These are phyloP conservation scores for Napeogenes sylphis DNA, from an alignment of 2,888 invertebrate genomes.

Conservation along the genomic window DNA sequence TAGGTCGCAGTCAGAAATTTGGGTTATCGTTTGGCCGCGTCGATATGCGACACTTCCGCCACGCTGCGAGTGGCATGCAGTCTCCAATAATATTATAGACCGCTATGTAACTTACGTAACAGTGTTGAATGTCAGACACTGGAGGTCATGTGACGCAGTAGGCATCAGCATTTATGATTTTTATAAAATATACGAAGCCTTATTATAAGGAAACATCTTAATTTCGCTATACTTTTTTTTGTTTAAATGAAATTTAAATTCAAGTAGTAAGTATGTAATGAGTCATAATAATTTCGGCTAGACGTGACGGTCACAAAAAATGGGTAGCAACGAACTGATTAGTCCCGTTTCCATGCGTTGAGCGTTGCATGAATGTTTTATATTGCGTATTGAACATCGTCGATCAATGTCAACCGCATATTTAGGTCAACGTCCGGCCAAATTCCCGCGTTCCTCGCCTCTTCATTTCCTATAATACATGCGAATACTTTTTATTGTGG, in stretches of 20 bases:
- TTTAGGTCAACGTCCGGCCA: constrained; percentile 73
- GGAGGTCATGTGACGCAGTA: constrained; percentile 44
- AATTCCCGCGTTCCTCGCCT: constrained; percentile 63
- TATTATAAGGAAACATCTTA: no score
- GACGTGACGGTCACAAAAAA: constrained; percentile 51
- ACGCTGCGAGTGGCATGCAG: constrained; percentile 62
- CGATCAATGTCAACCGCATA: constrained; percentile 77
- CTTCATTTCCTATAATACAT: constrained; percentile 55
- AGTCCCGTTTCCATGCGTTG: constrained; percentile 55
- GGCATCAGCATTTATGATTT: constrained; percentile 14
- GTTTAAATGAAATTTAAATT: not conserved
- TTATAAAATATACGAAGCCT: no score
- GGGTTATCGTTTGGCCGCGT: constrained; percentile 72
- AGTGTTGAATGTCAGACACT: constrained; percentile 47
- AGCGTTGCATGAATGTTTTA: constrained; percentile 52
- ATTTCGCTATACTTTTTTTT: no score
- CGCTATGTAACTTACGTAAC: constrained; percentile 52
- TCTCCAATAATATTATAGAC: constrained; percentile 55
- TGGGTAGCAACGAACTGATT: constrained; percentile 67
- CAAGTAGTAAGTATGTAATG: constrained; percentile 27
- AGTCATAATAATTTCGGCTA: constrained; percentile 49
- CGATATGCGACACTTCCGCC: constrained; percentile 71
- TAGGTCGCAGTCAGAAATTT: constrained; percentile 73
- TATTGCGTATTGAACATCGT: constrained; percentile 67
- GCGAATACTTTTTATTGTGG: constrained; percentile 39